Conservation (phyloP, 37 sponge, comb jelly and placozoan species). For the Crambe crambe region DNA sequence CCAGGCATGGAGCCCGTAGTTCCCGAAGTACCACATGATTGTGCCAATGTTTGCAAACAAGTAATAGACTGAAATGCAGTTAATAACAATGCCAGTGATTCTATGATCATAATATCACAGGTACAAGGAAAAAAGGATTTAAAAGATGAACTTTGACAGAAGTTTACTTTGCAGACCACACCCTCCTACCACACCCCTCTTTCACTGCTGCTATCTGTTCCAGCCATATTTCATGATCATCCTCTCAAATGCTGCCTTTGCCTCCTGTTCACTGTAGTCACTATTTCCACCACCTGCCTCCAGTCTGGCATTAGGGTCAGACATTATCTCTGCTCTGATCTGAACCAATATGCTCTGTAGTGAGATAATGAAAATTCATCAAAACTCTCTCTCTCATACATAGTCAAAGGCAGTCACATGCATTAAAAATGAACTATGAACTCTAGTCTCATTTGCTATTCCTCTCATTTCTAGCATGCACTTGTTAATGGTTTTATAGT, state of each 20-base stretch:
- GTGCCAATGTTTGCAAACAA: slow-evolving; percentile 28
- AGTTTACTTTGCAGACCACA: background rate
- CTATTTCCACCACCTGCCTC: slow-evolving; percentile 10
- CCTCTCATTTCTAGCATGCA: no score
- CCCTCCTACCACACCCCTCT: background rate
- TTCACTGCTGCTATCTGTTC: slow-evolving; percentile 37
- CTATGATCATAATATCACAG: background rate
- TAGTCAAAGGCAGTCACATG: background rate
- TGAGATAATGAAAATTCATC: background rate
- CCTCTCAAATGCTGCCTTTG: slow-evolving; percentile 71
- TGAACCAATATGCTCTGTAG: slow-evolving; percentile 70
- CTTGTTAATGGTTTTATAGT: no score
- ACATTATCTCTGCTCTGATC: slow-evolving; percentile 76
- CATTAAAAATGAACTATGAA: background rate
- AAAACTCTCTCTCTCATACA: background rate
- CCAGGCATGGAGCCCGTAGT: slow-evolving; percentile 66
- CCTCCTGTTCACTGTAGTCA: slow-evolving; percentile 70
- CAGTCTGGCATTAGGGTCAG: slow-evolving; percentile 66
- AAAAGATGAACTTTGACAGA: slow-evolving; percentile 10
- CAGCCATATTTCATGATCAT: slow-evolving; percentile 81
- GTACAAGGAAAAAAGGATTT: background rate
- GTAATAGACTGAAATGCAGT: background rate
- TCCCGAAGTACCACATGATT: slow-evolving; percentile 36
- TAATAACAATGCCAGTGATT: background rate
- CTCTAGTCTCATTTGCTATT: background rate